Conservation (phyloP, 2,888 invertebrate genomes). For the Synergus umbraculus region DNA sequence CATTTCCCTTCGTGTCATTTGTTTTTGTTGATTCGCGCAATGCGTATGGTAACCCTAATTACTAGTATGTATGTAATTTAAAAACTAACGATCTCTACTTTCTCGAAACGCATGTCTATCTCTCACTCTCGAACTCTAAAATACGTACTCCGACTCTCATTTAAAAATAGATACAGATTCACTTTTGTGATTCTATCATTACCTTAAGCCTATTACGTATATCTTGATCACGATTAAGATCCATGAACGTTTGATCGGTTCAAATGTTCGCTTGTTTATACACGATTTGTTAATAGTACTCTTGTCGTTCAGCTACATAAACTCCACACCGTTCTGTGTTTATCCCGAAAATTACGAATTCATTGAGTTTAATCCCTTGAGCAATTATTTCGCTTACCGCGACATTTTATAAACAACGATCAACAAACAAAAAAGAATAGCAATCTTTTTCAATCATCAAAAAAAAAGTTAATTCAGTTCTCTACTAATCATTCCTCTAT, state of each 20-base stretch:
- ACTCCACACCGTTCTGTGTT: conserved; percentile 9
- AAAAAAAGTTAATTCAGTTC: neutral
- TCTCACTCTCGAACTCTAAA: conserved; percentile 40
- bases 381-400: conserved; percentile 32
- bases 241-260: conserved; percentile 32
- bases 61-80: conserved; percentile 51
- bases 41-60: conserved; percentile 57
- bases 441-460: neutral
- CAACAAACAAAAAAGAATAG: neutral
- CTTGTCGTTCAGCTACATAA: conserved; percentile 11
- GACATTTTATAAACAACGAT: neutral
- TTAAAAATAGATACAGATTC: conserved; percentile 76
- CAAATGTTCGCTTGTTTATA: neutral
- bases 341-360: neutral
- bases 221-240: conserved; percentile 75
- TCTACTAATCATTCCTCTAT: conserved; percentile 2
- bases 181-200: conserved; percentile 66
- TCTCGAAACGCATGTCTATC: conserved; percentile 42
- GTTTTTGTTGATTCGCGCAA: conserved; percentile 16
- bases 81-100: conserved; percentile 46
- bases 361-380: conserved; percentile 11
- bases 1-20: conserved; percentile 36
- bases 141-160: conserved; percentile 59
- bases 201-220: conserved; percentile 75
- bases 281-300: conserved; percentile 28